These are phyloP conservation scores for Zeugodacus cucurbitae DNA, from an alignment of 1,140 invertebrate genomes.

Conservation along the genomic window DNA sequence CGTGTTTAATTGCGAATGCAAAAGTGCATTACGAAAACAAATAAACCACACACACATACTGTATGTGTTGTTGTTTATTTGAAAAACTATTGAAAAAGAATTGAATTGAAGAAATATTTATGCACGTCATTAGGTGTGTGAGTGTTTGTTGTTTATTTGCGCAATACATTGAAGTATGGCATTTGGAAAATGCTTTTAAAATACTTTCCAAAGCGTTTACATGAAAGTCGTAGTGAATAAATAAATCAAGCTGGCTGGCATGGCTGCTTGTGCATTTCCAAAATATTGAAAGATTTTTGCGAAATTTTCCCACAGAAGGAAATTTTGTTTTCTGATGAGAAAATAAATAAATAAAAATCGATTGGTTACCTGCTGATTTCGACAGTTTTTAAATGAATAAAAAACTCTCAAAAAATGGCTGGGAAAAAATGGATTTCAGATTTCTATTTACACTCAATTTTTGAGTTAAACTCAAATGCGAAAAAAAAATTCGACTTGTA, in stretches of 20 bases:
- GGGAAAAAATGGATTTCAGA: too few relatives aligned
- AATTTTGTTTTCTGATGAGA: too few relatives aligned
- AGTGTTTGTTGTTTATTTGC: not conserved
- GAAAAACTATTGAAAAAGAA: not conserved
- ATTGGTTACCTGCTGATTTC: not conserved
- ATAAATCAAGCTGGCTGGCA: not conserved
- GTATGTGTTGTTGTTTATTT: not conserved
- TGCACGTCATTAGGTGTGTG: not conserved
- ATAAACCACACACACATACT: not conserved
- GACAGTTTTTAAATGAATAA: not conserved
- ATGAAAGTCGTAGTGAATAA: not conserved
- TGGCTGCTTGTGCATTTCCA: too few relatives aligned
- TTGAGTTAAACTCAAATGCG: too few relatives aligned
- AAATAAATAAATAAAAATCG: too few relatives aligned
- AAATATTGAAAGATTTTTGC: too few relatives aligned
- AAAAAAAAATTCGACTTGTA: too few relatives aligned
- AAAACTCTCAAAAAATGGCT: too few relatives aligned
- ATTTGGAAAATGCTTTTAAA: slow-evolving; percentile 1
- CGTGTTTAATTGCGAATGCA: not conserved
- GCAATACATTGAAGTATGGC: not conserved
- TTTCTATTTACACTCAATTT: too few relatives aligned
- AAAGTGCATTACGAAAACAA: not conserved
- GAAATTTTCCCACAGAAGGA: too few relatives aligned
- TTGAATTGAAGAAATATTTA: not conserved
- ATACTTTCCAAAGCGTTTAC: not conserved